Base-by-base conservation (phyloP, 2,888 invertebrate species). In the Acrocyrtus sp. region DNA sequence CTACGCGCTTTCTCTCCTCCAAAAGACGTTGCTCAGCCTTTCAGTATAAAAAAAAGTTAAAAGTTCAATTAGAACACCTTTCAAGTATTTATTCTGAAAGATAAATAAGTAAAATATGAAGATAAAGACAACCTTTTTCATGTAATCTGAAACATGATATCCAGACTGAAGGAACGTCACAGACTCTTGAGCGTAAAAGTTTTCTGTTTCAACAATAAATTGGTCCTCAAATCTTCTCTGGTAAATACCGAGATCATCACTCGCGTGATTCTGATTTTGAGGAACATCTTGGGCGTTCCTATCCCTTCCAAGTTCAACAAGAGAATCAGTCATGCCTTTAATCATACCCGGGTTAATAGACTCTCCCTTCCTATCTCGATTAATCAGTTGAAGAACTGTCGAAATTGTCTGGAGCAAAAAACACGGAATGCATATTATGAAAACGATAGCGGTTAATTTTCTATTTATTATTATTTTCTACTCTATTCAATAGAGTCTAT, bases 241-340 rank as follows among this genome's bases (percentile, higher is more conserved):
- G 54, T 75, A 75, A 10, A 63, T 75, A 12, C 75, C 75, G 10
- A 75, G 60, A 24, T 69, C 54, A 34, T 60, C 65, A 22, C 45
- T 65, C n/a, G n/a, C n/a, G 17, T 66, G 72, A 19, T 72, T 72
- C 29, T 65, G 66, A 24, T 72, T 62, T 56, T 66, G 67, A 17
- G 60, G 41, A 4, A 22, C 29, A 34, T 62, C 62, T 21, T 53
- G 54, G 1, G 56, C 43, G n/a, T 67, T 63, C n/a, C 63, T 17
- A 22, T 75, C 75, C 5, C 51, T 50, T 22, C 75, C 75, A 3
- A 75, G 47, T n/a, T 75, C 75, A 5, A 75, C 68, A 3, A 72
- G 51, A 0, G 75, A 75, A 8, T 63, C 54, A 12, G 57, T 65
- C 22, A 68, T 48, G 0, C 67, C 72, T 41, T 68, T 72, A 0